These are phyloP conservation scores for Trichonephila inaurata DNA, from an alignment of 1,140 invertebrate genomes.

Conservation along the genomic window DNA sequence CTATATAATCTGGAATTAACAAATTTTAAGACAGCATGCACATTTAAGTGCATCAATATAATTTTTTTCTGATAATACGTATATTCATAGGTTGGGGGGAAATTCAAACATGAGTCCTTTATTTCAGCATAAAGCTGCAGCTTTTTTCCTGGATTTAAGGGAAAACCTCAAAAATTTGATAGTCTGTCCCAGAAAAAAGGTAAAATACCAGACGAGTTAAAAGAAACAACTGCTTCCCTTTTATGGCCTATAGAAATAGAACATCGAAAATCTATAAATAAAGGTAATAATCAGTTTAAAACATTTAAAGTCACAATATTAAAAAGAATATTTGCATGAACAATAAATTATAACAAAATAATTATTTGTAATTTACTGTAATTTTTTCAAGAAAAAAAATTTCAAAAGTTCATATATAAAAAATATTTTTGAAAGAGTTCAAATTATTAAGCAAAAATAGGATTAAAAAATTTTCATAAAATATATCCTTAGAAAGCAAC, in stretches of 20 bases:
- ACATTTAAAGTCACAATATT: too few species aligned
- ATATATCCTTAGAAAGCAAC: too few species aligned
- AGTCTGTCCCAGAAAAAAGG: conserved; percentile 99
- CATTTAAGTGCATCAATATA: conserved; percentile 85
- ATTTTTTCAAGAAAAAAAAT: too few species aligned
- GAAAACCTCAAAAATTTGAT: conserved; percentile 96
- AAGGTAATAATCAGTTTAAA: not conserved
- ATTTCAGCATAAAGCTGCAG: conserved; percentile 98
- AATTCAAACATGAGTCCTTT: conserved; percentile 95
- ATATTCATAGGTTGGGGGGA: conserved; percentile 99
- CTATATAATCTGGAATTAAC: conserved; percentile 24
- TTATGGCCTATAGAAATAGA: conserved; percentile 88
- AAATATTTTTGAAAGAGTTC: too few species aligned
- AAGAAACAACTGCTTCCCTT: conserved; percentile 97
- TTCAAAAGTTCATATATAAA: too few species aligned
- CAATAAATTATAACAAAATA: too few species aligned
- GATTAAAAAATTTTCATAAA: too few species aligned
- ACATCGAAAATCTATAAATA: not conserved
- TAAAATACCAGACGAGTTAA: too few species aligned
- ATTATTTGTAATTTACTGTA: too few species aligned
- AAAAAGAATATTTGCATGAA: too few species aligned
- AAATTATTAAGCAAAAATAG: too few species aligned
- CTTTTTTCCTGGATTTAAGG: conserved; percentile 95
- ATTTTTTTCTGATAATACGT: conserved; percentile 99
- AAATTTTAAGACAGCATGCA: conserved; percentile 41